These are phyloP conservation scores for Periparus ater DNA, from an alignment of 2,797 vertebrate species.

Conservation along the genomic window DNA sequence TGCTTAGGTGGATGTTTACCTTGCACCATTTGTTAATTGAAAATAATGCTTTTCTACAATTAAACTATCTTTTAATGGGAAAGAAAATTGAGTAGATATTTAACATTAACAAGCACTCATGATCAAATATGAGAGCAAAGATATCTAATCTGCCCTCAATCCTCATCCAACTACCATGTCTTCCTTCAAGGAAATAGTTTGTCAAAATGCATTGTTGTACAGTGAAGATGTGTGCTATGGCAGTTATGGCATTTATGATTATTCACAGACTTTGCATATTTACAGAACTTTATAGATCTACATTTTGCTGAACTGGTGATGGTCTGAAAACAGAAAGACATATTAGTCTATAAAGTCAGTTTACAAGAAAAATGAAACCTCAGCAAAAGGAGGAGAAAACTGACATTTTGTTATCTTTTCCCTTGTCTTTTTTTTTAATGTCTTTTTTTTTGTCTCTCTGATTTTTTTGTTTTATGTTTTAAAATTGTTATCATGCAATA, in stretches of 20 bases:
- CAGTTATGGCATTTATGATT: not conserved
- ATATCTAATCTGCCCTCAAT: not conserved
- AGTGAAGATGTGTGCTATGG: not conserved
- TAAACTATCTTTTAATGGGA: not conserved
- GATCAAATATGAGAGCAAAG: not conserved
- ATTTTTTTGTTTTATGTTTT: not conserved
- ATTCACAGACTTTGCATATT: not conserved
- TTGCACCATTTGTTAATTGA: not conserved
- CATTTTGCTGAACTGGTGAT: not conserved
- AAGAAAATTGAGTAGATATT: not conserved
- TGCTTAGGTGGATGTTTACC: not conserved
- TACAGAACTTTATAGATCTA: not conserved
- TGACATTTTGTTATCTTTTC: not conserved
- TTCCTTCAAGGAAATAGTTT: not conserved
- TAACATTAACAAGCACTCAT: not conserved
- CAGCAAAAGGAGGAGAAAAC: not conserved
- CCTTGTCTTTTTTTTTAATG: not conserved
- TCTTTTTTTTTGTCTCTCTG: not conserved
- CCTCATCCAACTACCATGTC: rapidly evolving
- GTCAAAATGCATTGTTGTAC: not conserved
- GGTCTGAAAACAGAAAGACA: not conserved
- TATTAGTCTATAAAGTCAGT: not conserved
- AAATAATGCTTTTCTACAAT: not conserved
- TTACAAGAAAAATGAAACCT: not conserved
- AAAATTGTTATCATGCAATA: not conserved